Evolutionary conservation across 2,888 invertebrate species (phyloP), one percentile per base, ranked within the genome.

Genomic region (Euclidia mi): DNA sequence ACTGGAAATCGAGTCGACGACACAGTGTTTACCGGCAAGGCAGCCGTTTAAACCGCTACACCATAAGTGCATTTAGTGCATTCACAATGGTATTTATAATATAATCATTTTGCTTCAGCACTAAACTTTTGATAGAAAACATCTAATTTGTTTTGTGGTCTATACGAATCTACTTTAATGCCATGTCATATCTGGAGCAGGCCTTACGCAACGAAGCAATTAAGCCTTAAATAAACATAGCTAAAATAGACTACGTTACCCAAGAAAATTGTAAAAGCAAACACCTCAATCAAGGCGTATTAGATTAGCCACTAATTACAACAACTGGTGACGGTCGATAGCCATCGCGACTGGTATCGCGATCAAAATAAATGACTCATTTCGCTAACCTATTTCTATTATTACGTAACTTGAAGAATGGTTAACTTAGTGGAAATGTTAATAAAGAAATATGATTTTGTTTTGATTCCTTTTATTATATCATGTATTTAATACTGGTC

Each of bases 291-390:
- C 58, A 47, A 55, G 48, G 41, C 47, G 56, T 48, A 58, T 72
- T 65, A 58, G 46, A 57, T 58, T 52, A 65, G 48, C 43, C 18
- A 37, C 59, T 69, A 72, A 72, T 71, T 65, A 69, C 65, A 38
- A 52, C 17, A 52, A 25, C 55, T 65, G 65, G 61, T 72, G 59
- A 50, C 56, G 46, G 15, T 29, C 59, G 78, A 79, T 77, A 65
- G 67, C 69, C 31, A 80, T 81, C 79, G 70, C 65, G 46, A 52
- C 0, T 57, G 53, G 61, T 73, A 79, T 76, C 77, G 62, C 65
- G 77, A 80, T 77, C 63, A 63, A 72, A 60, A 68, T 72, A 78
- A 85, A 83, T 79, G 78, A 84, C 81, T 84, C 77, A 83, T 85
- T 84, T 78, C 67, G 64, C 67, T 41, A 58, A 59, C 66, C 76